These are phyloP conservation scores for Meloidogyne chitwoodi DNA, from an alignment of 1,140 invertebrate species.

Conservation along the genomic window DNA sequence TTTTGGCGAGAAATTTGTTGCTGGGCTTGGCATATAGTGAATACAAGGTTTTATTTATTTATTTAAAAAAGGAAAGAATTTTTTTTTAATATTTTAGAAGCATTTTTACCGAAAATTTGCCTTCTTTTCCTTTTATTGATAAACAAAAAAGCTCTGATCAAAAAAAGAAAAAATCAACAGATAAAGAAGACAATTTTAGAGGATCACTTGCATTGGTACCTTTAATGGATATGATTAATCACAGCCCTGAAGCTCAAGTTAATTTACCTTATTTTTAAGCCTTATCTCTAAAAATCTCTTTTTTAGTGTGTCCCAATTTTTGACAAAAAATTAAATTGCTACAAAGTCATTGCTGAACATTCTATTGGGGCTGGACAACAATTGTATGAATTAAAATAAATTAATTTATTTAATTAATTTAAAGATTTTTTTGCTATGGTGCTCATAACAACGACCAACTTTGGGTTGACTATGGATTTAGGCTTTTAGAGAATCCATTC, in stretches of 20 bases:
- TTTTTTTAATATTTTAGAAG: conserved; percentile 56
- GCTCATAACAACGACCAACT: conserved; percentile 69
- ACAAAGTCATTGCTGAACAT: conserved; percentile 66
- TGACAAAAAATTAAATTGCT: conserved; percentile 1
- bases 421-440: conserved; percentile 72
- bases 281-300: background rate
- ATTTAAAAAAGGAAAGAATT: background rate
- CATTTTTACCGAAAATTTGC: conserved; percentile 63
- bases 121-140: conserved; percentile 20
- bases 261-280: background rate
- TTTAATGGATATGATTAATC: conserved; percentile 76
- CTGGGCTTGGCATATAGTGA: conserved; percentile 72
- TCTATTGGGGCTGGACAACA: conserved; percentile 62
- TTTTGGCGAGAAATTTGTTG: conserved; percentile 22
- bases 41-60: conserved; percentile 65
- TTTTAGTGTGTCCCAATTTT: conserved; percentile 11
- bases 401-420: background rate
- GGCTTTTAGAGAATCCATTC: conserved; percentile 60
- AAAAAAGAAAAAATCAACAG: background rate
- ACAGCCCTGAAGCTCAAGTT: conserved; percentile 65
- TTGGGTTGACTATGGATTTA: conserved; percentile 74
- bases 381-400: conserved; percentile 64
- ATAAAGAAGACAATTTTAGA: conserved; percentile 48
- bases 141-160: background rate
- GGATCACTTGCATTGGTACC: conserved; percentile 71